Percentiles rank a stretch among this genome's conserved stretches.
These are phyloP conservation scores for Penelope pileata DNA, from an alignment of 2,113 vertebrate species.

Conservation along the genomic window DNA sequence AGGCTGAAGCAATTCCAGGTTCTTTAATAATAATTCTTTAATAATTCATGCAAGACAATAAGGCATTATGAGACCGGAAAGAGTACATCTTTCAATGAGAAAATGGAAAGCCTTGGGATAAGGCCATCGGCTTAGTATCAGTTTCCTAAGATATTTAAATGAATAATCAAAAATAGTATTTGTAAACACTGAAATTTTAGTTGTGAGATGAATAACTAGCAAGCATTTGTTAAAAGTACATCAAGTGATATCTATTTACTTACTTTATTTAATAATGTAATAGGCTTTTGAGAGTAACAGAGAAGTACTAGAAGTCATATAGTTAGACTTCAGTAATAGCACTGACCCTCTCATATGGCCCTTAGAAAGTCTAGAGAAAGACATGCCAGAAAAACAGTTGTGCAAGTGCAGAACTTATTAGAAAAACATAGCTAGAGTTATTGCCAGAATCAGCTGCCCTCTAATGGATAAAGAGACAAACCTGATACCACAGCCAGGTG, in stretches of 20 bases:
- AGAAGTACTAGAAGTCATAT: neutral
- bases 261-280: neutral
- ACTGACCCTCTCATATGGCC: neutral
- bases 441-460: neutral
- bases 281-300: neutral
- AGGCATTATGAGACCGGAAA: neutral
- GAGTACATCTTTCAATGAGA: neutral
- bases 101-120: neutral
- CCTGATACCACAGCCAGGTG: no score
- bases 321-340: neutral
- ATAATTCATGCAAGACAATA: neutral
- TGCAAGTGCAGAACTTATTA: rapidly evolving
- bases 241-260: neutral
- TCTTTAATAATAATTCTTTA: neutral
- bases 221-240: neutral
- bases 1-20: neutral
- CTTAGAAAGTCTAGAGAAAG: neutral
- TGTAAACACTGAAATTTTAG: neutral
- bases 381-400: neutral
- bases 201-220: neutral
- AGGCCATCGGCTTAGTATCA: neutral
- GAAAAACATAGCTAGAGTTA: neutral
- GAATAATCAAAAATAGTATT: neutral
- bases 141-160: neutral
- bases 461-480: no score